Evolutionary conservation across 2,113 vertebrate species (phyloP).

Genomic region (Hydrolagus affinis): DNA sequence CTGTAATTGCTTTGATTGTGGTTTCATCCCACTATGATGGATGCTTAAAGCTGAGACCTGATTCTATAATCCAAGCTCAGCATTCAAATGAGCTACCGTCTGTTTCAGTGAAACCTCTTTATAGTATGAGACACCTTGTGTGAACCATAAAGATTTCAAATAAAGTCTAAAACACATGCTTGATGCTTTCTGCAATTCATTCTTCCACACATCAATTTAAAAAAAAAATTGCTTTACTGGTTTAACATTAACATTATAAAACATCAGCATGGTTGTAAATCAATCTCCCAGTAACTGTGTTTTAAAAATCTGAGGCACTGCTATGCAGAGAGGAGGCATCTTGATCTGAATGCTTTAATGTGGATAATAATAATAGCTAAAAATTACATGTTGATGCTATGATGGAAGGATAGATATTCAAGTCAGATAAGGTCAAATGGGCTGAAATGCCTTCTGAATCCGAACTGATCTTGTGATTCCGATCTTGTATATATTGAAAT

Average conservation of each 20-base stretch:
- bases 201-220: neutral
- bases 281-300: no score
- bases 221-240: neutral
- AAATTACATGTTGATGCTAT: no score
- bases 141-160: neutral
- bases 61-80: neutral
- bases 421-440: no score
- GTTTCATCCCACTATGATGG: slow-evolving; percentile 14
- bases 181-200: neutral
- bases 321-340: neutral
- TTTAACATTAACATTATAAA: neutral
- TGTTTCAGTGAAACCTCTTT: slow-evolving; percentile 18
- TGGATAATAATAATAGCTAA: neutral
- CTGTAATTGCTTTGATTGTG: slow-evolving; percentile 4
- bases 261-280: neutral
- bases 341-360: neutral
- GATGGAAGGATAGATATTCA: no score
- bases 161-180: neutral
- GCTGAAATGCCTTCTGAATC: no score
- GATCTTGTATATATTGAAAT: neutral
- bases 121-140: slow-evolving; percentile 11
- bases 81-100: slow-evolving; percentile 2
- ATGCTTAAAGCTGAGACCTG: neutral
- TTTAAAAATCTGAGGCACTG: neutral
- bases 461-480: no score